These are phyloP conservation scores for Leptinotarsa lineolata DNA, from an alignment of 1,140 invertebrate genomes.

Conservation along the genomic window DNA sequence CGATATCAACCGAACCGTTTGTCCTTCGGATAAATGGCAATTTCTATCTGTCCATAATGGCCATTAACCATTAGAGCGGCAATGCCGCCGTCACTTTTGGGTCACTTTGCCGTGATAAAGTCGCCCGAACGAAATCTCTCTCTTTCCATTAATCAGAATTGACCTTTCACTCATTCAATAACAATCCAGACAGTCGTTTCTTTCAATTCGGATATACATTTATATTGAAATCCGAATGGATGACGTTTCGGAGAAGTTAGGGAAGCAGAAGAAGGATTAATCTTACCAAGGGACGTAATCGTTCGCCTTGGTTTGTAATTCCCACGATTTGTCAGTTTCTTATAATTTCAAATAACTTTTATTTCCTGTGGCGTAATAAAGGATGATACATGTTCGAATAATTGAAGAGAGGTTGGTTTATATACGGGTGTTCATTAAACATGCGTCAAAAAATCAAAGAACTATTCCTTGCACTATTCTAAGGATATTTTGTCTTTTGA, in stretches of 20 bases:
- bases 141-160: slow-evolving; percentile 20
- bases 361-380: too few relatives aligned
- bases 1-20: slow-evolving; percentile 2
- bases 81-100: background rate
- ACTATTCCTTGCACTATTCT: too few relatives aligned
- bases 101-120: slow-evolving; percentile 5
- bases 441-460: too few relatives aligned
- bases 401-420: too few relatives aligned
- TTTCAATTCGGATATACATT: slow-evolving; percentile 20
- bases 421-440: too few relatives aligned
- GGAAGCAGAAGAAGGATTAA: slow-evolving; percentile 1
- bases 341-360: background rate
- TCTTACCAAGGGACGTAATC: background rate
- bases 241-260: background rate
- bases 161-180: slow-evolving; percentile 17
- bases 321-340: background rate
- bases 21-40: slow-evolving; percentile 2
- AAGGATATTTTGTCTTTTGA: too few relatives aligned
- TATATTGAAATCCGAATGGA: slow-evolving; percentile 16
- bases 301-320: slow-evolving; percentile 3
- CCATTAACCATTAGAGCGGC: background rate
- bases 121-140: slow-evolving; percentile 11
- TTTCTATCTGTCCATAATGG: slow-evolving; percentile 8
- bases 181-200: slow-evolving; percentile 11
- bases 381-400: too few relatives aligned